Conservation (phyloP, 2,113 vertebrate genomes). For the Anguilla rostrata region DNA sequence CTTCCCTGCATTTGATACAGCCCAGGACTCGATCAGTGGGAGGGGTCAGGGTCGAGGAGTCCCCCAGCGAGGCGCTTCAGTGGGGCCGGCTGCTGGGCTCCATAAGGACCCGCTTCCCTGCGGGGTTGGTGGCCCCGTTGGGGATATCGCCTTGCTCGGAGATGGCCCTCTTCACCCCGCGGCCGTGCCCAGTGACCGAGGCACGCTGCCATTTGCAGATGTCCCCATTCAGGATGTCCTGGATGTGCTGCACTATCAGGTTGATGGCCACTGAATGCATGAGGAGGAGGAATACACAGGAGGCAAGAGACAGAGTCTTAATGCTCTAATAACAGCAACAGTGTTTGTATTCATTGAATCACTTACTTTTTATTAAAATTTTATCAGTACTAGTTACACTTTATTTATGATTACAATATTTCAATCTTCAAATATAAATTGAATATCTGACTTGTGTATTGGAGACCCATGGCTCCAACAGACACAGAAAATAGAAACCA, state of each 20-base stretch:
- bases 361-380: too few species aligned
- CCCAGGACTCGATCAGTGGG: not conserved
- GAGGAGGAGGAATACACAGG: not conserved
- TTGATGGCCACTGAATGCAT: slow-evolving; percentile 87
- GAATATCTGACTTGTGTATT: too few species aligned
- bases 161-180: slow-evolving; percentile 76
- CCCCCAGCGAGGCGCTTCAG: slow-evolving; percentile 51
- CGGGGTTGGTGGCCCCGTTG: slow-evolving; percentile 42
- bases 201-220: slow-evolving; percentile 91
- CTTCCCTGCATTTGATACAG: not conserved
- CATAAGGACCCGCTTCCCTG: slow-evolving; percentile 80
- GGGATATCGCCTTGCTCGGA: slow-evolving; percentile 68
- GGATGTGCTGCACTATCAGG: slow-evolving; percentile 97
- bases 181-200: slow-evolving; percentile 67
- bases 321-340: not conserved
- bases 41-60: not conserved
- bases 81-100: slow-evolving; percentile 95
- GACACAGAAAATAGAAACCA: too few species aligned
- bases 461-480: too few species aligned
- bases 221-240: slow-evolving; percentile 91
- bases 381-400: too few species aligned
- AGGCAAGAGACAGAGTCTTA: not conserved
- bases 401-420: not conserved
- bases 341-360: too few species aligned
- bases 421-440: not conserved